Percentiles rank a stretch among this genome's conserved stretches.
These are phyloP conservation scores for Pyrrhia umbra DNA, from an alignment of 2,888 invertebrate genomes.

Conservation along the genomic window DNA sequence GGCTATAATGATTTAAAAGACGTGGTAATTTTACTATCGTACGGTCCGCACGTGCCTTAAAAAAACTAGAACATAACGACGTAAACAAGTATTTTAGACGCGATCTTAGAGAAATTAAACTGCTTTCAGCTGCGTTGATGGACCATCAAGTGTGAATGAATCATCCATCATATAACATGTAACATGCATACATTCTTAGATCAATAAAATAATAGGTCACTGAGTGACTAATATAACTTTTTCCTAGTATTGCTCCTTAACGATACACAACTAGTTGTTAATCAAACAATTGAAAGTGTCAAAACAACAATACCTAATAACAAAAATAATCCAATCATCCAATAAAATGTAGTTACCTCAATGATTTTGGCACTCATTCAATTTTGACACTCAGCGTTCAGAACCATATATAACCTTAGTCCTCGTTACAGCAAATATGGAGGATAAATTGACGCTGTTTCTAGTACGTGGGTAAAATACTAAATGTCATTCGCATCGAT, in stretches of 20 bases:
- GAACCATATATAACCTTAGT: constrained; percentile 26
- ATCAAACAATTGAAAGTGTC: constrained; percentile 42
- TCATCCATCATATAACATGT: constrained; percentile 5
- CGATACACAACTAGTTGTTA: constrained; percentile 18
- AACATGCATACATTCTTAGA: constrained; percentile 7
- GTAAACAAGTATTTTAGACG: too few relatives aligned
- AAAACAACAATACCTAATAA: constrained; percentile 40
- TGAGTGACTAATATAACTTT: constrained; percentile 27
- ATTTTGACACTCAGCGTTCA: constrained; percentile 50
- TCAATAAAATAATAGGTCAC: background rate
- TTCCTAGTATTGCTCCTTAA: constrained; percentile 14
- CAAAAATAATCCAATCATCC: constrained; percentile 52
- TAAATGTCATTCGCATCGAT: background rate
- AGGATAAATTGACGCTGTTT: constrained; percentile 28
- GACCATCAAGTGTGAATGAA: too few relatives aligned
- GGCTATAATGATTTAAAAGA: constrained; percentile 21
- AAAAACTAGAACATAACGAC: background rate
- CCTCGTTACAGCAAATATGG: constrained; percentile 32
- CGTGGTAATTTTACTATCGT: constrained; percentile 23
- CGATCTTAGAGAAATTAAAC: too few relatives aligned
- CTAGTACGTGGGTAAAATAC: constrained; percentile 22
- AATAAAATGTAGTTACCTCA: constrained; percentile 45
- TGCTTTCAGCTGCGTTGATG: background rate
- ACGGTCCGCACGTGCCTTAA: background rate
- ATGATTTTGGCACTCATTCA: constrained; percentile 53